phyloP scores from a whole-genome alignment of 2,113 vertebrate species.

The Pampusana beccarii region DNA sequence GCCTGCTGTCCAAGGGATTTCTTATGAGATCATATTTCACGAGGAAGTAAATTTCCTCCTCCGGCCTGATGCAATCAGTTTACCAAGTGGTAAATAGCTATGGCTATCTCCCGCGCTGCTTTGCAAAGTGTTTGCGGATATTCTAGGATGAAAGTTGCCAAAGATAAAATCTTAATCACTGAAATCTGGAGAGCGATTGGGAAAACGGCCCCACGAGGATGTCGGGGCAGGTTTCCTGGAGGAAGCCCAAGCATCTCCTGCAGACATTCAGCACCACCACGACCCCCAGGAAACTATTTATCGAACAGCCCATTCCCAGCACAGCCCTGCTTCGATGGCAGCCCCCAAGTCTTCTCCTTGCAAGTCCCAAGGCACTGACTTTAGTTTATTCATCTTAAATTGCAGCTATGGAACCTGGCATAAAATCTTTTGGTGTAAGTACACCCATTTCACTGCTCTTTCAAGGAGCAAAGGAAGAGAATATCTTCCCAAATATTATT shows the following conservation, averaged over 20 bases:
- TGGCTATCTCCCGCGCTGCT: neutral
- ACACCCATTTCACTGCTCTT: neutral
- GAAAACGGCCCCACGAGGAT: constrained; percentile 2
- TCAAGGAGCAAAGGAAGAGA: neutral
- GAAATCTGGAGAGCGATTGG: constrained; percentile 1
- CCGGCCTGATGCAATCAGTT: constrained; percentile 44
- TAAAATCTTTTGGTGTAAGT: neutral
- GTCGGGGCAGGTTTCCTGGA: neutral
- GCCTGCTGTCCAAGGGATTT: neutral
- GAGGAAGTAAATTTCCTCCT: constrained; percentile 57
- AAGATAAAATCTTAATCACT: constrained; percentile 55
- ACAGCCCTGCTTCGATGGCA: neutral
- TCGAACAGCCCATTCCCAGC: neutral
- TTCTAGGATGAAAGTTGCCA: constrained; percentile 7
- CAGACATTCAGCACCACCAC: neutral
- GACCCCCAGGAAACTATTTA: neutral
- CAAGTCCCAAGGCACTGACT: neutral
- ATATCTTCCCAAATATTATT: neutral
- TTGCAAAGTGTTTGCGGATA: constrained; percentile 15
- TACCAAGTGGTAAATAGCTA: constrained; percentile 32
- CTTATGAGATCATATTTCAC: constrained; percentile 25
- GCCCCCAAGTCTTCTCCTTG: neutral
- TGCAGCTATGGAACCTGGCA: neutral
- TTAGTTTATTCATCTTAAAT: neutral
- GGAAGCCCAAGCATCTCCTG: neutral